phyloP scores from a whole-genome alignment of 2,113 vertebrate genomes.

The Gopherus flavomarginatus region DNA sequence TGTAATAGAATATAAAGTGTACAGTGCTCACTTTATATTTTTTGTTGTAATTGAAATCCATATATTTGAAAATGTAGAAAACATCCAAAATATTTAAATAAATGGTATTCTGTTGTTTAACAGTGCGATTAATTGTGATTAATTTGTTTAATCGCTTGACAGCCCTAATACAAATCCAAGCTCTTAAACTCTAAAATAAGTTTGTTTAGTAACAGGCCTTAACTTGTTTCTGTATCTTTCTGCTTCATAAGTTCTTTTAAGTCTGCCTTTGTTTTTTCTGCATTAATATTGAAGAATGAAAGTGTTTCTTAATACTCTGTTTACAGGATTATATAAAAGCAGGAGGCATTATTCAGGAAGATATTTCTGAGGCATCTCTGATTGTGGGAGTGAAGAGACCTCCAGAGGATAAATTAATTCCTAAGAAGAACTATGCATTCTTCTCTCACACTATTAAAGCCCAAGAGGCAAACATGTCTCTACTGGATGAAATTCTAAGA shows the following conservation, averaged over 20 bases:
- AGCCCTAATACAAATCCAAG: not conserved
- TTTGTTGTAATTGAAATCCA: no score
- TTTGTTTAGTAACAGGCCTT: not conserved
- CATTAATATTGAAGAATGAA: not conserved
- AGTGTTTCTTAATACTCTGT: slow-evolving; percentile 14
- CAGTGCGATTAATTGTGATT: no score
- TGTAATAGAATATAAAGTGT: no score
- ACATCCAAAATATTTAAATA: no score
- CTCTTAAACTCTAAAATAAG: not conserved
- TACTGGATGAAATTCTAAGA: slow-evolving; percentile 92
- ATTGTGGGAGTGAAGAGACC: slow-evolving; percentile 96
- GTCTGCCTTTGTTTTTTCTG: slow-evolving; percentile 2
- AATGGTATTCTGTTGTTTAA: no score
- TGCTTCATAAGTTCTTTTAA: not conserved
- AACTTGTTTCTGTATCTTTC: slow-evolving; percentile 1
- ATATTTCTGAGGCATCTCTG: slow-evolving; percentile 93
- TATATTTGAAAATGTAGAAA: no score
- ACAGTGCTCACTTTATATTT: no score
- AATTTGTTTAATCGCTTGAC: no score
- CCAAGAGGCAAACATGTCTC: slow-evolving; percentile 95
- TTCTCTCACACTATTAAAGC: slow-evolving; percentile 99
- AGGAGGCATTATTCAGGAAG: slow-evolving; percentile 93
- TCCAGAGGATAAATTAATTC: slow-evolving; percentile 91
- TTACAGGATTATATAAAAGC: slow-evolving; percentile 91
- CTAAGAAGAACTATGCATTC: slow-evolving; percentile 95